Evolutionary conservation across 1,140 invertebrate species (phyloP), one percentile per base, ranked within the genome.

Genomic region (Neocloeon triangulifer): DNA sequence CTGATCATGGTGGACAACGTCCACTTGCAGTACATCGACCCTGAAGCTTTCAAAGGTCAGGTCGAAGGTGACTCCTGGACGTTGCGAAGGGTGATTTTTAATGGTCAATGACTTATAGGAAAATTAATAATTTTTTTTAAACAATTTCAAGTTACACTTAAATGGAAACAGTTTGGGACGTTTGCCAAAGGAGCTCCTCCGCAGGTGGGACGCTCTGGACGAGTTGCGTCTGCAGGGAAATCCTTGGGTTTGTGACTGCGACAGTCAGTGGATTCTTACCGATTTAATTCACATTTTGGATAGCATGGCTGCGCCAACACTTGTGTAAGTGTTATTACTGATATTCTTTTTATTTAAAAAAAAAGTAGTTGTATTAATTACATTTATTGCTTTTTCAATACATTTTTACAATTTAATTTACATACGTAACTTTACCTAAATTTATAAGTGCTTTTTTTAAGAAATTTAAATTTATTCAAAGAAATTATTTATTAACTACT

Each of bases 161-260:
- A 58, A 63, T 30, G 63, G 72, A 33, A 79, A 78, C 48, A 64
- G 69, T 35, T 43, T 80, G 7, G 50, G 58, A 3, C 59, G 59
- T 37, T 14, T 29, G 27, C 10, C 72, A 26, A 48, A 49, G 14
- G 41, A 53, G 45, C 30, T 37, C 2, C 35, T 78, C 0, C 10
- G 5, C 3, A 53, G 62, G 33, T 80, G 75, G 76, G 69, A 77
- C 39, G 50, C 53, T 12, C 44, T 80, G 8, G 49, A 61, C 16
- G 51, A 56, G 28, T 41, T 80, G 20, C 63, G 73, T 40, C 52
- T 80, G n/a, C 54, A 55, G 19, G 59, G 61, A 32, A 82, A 82
- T 47, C 64, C 69, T 1, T 82, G 64, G 70, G 52, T 59, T 18
- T 82, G 77, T 43, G 74, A 79, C 47, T 71, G 65, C 40, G 57